phyloP scores from a whole-genome alignment of 2,888 invertebrate species.

The Phyllotreta cruciferae region DNA sequence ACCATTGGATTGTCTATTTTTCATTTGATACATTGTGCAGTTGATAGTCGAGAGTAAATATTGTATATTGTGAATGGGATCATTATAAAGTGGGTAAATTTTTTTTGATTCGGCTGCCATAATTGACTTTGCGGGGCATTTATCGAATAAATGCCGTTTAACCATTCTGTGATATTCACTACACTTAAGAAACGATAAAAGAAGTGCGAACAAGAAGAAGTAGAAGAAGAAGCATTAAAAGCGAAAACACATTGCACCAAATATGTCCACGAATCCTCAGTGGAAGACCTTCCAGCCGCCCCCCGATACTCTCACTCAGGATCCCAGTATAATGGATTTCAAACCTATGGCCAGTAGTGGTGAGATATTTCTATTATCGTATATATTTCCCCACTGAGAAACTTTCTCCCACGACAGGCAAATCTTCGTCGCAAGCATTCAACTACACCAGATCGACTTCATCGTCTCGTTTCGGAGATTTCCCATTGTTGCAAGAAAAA shows the following conservation, averaged over 20 bases:
- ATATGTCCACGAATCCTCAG: slow-evolving; percentile 86
- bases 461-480: slow-evolving; percentile 58
- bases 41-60: slow-evolving; percentile 41
- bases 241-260: slow-evolving; percentile 50
- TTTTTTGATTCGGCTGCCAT: slow-evolving; percentile 53
- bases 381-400: slow-evolving; percentile 5
- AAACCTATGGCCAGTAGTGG: slow-evolving; percentile 72
- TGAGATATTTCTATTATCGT: slow-evolving; percentile 43
- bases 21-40: slow-evolving; percentile 47
- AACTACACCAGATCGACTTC: slow-evolving; percentile 58
- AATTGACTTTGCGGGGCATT: slow-evolving; percentile 54
- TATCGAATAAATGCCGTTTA: slow-evolving; percentile 54
- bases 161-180: slow-evolving; percentile 71
- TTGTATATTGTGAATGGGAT: slow-evolving; percentile 48
- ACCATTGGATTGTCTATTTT: slow-evolving; percentile 46
- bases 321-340: slow-evolving; percentile 82
- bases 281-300: slow-evolving; percentile 92
- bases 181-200: slow-evolving; percentile 60
- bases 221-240: slow-evolving; percentile 36
- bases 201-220: slow-evolving; percentile 53
- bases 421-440: slow-evolving; percentile 54
- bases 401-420: slow-evolving; percentile 22
- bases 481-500: slow-evolving; percentile 58
- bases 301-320: slow-evolving; percentile 79
- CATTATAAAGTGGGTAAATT: slow-evolving; percentile 46